Percentiles rank a stretch among this genome's conserved stretches.
Evolutionary conservation across 2,888 invertebrate genomes (phyloP).

Genomic region (Siphonodentalium dalli): DNA sequence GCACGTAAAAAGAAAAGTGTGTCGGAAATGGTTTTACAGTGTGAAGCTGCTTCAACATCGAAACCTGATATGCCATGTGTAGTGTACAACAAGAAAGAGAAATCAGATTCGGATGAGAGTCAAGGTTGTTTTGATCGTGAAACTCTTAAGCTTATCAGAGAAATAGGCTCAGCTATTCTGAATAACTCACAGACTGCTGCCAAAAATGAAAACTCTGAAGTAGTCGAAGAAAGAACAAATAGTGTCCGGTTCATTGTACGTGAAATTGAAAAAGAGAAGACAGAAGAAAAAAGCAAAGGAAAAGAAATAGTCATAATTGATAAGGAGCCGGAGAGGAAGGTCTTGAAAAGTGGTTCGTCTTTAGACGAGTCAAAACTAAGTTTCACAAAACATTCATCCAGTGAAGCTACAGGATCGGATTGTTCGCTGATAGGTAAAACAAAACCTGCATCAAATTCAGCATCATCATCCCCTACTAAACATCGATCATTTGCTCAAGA

Average conservation of each 20-base stretch:
- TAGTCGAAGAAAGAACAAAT: conserved; percentile 26
- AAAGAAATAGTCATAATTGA: conserved; percentile 44
- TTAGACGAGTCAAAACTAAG: neutral
- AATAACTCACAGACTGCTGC: conserved; percentile 41
- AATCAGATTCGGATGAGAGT: conserved; percentile 3
- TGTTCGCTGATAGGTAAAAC: too few relatives aligned
- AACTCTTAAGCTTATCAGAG: conserved; percentile 44
- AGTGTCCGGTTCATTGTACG: conserved; percentile 43
- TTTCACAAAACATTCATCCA: neutral
- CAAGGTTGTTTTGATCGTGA: conserved; percentile 37
- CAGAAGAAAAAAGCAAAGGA: too few relatives aligned
- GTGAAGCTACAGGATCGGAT: neutral
- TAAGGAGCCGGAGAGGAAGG: conserved; percentile 21
- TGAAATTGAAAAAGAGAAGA: conserved; percentile 44
- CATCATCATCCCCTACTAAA: too few relatives aligned
- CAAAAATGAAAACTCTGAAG: conserved; percentile 30
- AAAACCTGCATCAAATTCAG: neutral
- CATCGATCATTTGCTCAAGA: neutral
- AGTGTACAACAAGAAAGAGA: too few relatives aligned
- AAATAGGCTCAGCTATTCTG: conserved; percentile 45
- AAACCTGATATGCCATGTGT: neutral
- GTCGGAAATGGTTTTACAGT: too few relatives aligned
- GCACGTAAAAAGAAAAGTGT: too few relatives aligned
- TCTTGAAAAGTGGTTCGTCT: too few relatives aligned
- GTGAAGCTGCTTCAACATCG: neutral